Conservation (phyloP, 2,113 vertebrate genomes). For the Oxygymnocypris stewartii region DNA sequence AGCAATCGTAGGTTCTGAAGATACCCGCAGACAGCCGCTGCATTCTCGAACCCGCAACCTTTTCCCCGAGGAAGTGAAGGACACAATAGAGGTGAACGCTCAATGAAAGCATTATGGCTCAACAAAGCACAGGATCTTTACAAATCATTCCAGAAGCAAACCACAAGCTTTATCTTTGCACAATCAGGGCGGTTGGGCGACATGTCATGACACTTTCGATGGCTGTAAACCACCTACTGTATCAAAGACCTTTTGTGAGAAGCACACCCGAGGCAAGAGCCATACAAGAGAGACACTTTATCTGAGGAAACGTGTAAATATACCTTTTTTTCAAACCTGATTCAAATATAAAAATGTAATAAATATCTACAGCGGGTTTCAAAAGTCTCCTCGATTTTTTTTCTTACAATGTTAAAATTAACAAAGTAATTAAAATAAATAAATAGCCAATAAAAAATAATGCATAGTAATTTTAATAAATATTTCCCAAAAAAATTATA, state of each 20-base stretch:
- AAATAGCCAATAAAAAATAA: background rate
- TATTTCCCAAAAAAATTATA: no score
- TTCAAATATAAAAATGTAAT: background rate
- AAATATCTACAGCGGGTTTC: background rate
- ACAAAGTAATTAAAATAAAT: background rate
- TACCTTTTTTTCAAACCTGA: background rate
- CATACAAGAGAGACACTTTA: background rate
- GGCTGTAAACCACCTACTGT: background rate
- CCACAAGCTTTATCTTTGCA: slow-evolving; percentile 1
- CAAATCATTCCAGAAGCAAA: slow-evolving; percentile 2
- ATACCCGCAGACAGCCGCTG: background rate
- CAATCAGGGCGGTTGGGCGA: slow-evolving; percentile 9
- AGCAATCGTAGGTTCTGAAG: background rate
- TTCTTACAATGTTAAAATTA: background rate
- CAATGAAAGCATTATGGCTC: background rate
- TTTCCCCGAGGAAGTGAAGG: background rate
- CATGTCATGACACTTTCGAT: slow-evolving; percentile 34
- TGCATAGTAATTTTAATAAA: background rate
- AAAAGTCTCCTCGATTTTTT: background rate
- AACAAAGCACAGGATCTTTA: slow-evolving; percentile 5
- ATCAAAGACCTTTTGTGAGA: slow-evolving; percentile 24
- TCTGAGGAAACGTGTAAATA: background rate
- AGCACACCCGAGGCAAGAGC: background rate
- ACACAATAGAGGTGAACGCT: background rate
- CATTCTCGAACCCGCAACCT: background rate